phyloP scores from a whole-genome alignment of 2,113 vertebrate species.

The Onychostruthus taczanowskii region DNA sequence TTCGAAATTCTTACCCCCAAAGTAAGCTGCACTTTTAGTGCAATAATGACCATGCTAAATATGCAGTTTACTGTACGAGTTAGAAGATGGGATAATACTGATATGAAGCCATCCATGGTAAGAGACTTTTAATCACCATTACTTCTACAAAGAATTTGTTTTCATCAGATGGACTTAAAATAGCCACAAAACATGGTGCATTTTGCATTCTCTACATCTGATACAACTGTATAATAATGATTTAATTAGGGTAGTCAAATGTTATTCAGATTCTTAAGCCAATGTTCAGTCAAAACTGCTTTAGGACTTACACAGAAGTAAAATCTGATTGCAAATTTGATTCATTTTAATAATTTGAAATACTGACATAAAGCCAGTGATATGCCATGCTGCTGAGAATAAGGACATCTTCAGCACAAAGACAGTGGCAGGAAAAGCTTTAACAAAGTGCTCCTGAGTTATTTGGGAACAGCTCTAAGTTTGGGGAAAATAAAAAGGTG shows the following conservation, averaged over 20 bases:
- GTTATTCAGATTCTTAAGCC: not conserved
- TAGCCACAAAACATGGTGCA: not conserved
- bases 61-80: constrained; percentile 92
- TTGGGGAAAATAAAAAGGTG: not conserved
- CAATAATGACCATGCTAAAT: constrained; percentile 94
- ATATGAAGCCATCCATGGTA: constrained; percentile 87
- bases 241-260: not conserved
- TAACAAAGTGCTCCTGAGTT: not conserved
- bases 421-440: not conserved
- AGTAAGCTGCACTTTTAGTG: constrained; percentile 89
- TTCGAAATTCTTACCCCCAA: constrained; percentile 90
- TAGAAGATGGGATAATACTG: constrained; percentile 76
- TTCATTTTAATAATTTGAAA: not conserved
- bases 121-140: constrained; percentile 18
- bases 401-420: not conserved
- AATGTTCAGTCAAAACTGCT: not conserved
- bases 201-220: not conserved
- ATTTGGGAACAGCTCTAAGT: not conserved
- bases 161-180: not conserved
- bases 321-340: not conserved
- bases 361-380: not conserved
- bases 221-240: not conserved
- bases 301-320: not conserved
- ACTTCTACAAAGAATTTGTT: not conserved
- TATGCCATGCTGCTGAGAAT: not conserved